Base-by-base conservation (phyloP, 2,888 invertebrate genomes). In the Criorhina ranunculi region DNA sequence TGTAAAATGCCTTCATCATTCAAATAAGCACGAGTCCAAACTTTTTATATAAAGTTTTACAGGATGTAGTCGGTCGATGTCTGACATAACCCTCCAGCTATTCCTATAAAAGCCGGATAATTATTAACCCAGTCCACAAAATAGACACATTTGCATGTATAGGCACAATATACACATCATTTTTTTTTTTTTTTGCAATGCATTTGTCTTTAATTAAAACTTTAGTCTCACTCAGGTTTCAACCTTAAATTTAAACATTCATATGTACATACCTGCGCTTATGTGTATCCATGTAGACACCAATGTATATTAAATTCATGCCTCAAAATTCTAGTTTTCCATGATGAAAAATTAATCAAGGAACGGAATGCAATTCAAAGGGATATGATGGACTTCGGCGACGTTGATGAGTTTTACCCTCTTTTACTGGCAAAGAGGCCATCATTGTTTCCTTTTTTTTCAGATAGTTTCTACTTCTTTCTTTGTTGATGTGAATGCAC, bases 371-470 rank as follows among this genome's bases (percentile, higher is more conserved):
- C 51, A 51, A 12, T 42, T 49, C 42, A 64, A 81, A 70, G 40
- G 49, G 51, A 76, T 64, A 44, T 69, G 76, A 76, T 59, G 64
- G 70, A 81, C 69, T 69, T 64, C 75, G 76, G 69, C 69, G 76
- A 81, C 69, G 81, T 81, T 81, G 81, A 81, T 70, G 70, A 81
- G 69, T 76, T 81, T 76, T 64, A 44, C 64, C 49, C 75, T 49
- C 42, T 55, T 15, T 62, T 19, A 57, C 49, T 66, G 42, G 51
- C 57, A 81, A 81, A 70, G 64, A 70, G 62, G 64, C 57, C 70
- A 76, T 76, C 42, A 70, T 59, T 70, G 55, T 64, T 70, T 44
- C 37, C 49, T 72, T 79, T 44, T 53, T 51, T 57, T 57, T 29
- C 19, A 42, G 35, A 60, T 60, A 72, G 46, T 44, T 60, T 59